These are phyloP conservation scores for Polypedilum pembai DNA, from an alignment of 1,140 invertebrate genomes.

Conservation along the genomic window DNA sequence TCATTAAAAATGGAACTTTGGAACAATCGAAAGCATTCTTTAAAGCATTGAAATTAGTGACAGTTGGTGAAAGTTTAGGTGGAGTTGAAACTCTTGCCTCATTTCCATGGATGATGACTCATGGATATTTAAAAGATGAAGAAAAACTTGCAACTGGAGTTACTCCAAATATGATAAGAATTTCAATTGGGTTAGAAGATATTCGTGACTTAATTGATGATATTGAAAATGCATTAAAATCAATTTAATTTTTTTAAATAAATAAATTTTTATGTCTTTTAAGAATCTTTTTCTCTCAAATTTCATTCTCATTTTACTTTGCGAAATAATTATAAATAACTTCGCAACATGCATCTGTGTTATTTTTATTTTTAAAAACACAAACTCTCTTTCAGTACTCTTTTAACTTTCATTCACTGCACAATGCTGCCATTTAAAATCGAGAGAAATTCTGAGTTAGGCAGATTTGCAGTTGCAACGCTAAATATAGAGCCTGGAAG, in stretches of 20 bases:
- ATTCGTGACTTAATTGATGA: conserved; percentile 53
- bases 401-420: not conserved
- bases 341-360: not conserved
- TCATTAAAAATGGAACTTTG: conserved; percentile 60
- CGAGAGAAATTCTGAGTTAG: conserved; percentile 42
- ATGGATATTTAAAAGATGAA: conserved; percentile 41
- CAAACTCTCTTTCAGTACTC: not conserved
- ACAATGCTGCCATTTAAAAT: not conserved
- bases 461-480: conserved; percentile 58
- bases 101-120: conserved; percentile 48
- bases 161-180: conserved; percentile 51
- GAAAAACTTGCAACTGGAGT: conserved; percentile 48
- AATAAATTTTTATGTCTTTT: too few relatives aligned
- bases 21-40: conserved; percentile 43
- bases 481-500: conserved; percentile 60
- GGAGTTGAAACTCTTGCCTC: conserved; percentile 65
- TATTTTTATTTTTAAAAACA: not conserved
- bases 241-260: not conserved
- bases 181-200: conserved; percentile 59
- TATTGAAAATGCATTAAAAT: conserved; percentile 48
- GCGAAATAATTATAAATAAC: too few relatives aligned
- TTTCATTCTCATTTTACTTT: too few relatives aligned
- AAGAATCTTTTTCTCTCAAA: too few relatives aligned
- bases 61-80: conserved; percentile 69
- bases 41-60: conserved; percentile 54